Conservation (phyloP, 2,888 invertebrate species). For the Sylvicola cinctus region DNA sequence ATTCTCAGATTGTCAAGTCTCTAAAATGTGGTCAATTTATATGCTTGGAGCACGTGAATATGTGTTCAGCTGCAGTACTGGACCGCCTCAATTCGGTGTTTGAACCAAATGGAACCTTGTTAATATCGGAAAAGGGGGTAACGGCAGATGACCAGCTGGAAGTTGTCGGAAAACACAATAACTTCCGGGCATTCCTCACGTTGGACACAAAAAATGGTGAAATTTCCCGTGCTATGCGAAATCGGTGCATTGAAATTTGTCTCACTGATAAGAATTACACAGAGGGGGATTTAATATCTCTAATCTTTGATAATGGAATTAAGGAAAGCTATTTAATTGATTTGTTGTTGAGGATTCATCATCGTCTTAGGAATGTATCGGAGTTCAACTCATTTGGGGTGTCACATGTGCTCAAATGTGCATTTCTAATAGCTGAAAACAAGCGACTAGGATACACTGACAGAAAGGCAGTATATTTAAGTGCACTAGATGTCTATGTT, state of each 20-base stretch:
- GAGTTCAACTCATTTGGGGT: constrained; percentile 20
- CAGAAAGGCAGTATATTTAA: constrained; percentile 18
- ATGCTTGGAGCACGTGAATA: constrained; percentile 79
- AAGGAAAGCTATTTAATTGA: constrained; percentile 21
- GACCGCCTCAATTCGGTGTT: constrained; percentile 90
- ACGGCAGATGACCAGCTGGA: constrained; percentile 40
- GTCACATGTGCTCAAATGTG: constrained; percentile 20
- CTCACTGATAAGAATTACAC: constrained; percentile 22
- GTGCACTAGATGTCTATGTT: constrained; percentile 24
- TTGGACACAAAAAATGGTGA: constrained; percentile 92
- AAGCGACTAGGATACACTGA: constrained; percentile 17
- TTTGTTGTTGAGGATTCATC: constrained; percentile 29
- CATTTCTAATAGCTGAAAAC: constrained; percentile 19
- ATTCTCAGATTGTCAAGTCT: constrained; percentile 71
- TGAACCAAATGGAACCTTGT: constrained; percentile 78
- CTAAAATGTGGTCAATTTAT: constrained; percentile 67
- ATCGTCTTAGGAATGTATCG: constrained; percentile 14
- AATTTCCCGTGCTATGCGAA: constrained; percentile 96
- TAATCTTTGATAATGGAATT: constrained; percentile 31
- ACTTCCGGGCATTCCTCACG: constrained; percentile 85
- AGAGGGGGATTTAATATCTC: constrained; percentile 28
- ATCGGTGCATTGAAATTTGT: constrained; percentile 81
- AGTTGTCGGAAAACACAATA: constrained; percentile 60
- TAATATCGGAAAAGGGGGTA: constrained; percentile 81
- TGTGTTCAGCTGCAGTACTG: constrained; percentile 88